A percentile compares a stretch with the other conserved stretches of the same genome.
Evolutionary conservation across 1,140 invertebrate genomes (phyloP).

Genomic region (Fopius arisanus): DNA sequence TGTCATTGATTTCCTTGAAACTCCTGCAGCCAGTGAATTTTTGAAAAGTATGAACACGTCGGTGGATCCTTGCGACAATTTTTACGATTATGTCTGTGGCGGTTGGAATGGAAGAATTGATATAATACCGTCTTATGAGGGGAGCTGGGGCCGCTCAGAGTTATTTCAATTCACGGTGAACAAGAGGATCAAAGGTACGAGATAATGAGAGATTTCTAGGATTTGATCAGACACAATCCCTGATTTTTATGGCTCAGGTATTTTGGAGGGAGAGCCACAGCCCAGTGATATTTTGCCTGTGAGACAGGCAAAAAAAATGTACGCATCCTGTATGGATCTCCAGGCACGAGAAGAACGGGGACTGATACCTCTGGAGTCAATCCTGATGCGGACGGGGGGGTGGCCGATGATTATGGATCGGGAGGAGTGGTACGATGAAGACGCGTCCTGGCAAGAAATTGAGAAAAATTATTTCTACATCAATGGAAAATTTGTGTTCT

Average conservation of each 20-base stretch:
- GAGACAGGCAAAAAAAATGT: neutral
- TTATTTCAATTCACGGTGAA: neutral
- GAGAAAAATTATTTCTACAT: slow-evolving; percentile 37
- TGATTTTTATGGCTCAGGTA: neutral
- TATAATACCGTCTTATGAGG: slow-evolving; percentile 17
- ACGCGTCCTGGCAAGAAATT: slow-evolving; percentile 41
- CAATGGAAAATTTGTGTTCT: slow-evolving; percentile 28
- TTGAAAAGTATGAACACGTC: slow-evolving; percentile 25
- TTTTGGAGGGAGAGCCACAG: no score
- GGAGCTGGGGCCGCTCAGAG: slow-evolving; percentile 2
- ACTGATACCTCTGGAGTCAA: slow-evolving; percentile 28
- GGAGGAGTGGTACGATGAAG: slow-evolving; percentile 36
- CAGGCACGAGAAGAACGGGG: neutral
- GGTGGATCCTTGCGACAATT: slow-evolving; percentile 34
- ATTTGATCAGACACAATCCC: no score
- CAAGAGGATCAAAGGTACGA: neutral
- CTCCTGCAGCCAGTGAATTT: neutral
- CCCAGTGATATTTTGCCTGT: neutral
- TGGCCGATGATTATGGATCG: slow-evolving; percentile 43
- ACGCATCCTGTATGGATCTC: neutral
- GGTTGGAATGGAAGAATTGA: neutral
- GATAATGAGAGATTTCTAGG: neutral
- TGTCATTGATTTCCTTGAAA: no score
- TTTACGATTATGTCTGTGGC: slow-evolving; percentile 34
- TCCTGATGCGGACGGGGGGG: slow-evolving; percentile 37